Evolutionary conservation across 1,140 invertebrate species (phyloP), one percentile per base, ranked within the genome.

Genomic region (Epicauta chinensis): DNA sequence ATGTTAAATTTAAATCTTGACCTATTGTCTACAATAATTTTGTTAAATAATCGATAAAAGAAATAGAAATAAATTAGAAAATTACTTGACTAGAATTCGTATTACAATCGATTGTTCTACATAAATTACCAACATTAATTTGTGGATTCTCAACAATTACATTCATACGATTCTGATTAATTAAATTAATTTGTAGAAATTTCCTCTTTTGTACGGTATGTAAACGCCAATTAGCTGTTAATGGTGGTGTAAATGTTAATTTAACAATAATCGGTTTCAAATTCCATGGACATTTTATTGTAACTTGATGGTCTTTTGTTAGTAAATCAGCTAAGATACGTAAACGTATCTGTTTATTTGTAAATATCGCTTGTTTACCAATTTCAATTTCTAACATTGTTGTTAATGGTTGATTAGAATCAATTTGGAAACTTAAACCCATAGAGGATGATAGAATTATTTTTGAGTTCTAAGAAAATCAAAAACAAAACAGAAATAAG

Each of bases 131-230:
- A 64, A 77, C 7, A 65, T 69, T 53, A 48, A 79, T 13, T 79
- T 76, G 41, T 9, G 64, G 58, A 11, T 48, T 40, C 7, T 58
- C 51, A 17, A 65, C 51, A 11, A 51, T 43, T 45, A 70, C 43
- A 39, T 51, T 54, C 32, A 53, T 55, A 10, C 67, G 63, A 41
- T 59, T 66, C 30, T 70, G 73, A 7, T 85, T 86, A 51, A 81
- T 82, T 4, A 93, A 77, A 1, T 82, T 80, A 10, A 91, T 80
- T 69, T 91, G 84, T 3, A 92, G 61, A 62, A 89, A 91, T 73
- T 93, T 92, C 59, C 84, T 79, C 14, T 81, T 80, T 53, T 86
- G 82, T 6, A 86, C 87, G 0, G 92, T 93, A 48, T 91, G 83
- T 2, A 96, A 73, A 53, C 86, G 83, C 74, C 89, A 86, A 6